phyloP scores from a whole-genome alignment of 30 jellyfish, hydroid and myxozoan species.

The Cassiopea xamachana region DNA sequence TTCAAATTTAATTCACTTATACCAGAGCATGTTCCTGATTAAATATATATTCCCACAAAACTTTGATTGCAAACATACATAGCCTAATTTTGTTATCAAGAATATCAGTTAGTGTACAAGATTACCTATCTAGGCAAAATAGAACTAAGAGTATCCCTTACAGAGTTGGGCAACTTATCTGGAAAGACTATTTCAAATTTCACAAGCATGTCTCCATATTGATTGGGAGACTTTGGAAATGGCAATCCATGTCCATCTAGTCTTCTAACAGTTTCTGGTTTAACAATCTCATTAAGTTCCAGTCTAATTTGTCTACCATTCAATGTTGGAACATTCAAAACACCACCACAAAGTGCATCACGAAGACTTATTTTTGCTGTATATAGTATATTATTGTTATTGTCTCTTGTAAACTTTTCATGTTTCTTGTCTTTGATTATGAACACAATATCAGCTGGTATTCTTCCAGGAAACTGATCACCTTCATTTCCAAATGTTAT shows the following conservation, averaged over 20 bases:
- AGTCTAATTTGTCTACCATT: constrained; percentile 39
- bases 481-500: constrained; percentile 87
- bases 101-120: neutral
- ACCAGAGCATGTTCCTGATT: no score
- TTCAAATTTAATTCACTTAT: no score
- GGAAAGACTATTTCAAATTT: constrained; percentile 77
- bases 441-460: constrained; percentile 86
- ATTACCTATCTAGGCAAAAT: constrained; percentile 48
- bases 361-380: constrained; percentile 69
- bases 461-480: constrained; percentile 79
- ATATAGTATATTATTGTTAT: constrained; percentile 65
- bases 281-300: constrained; percentile 39
- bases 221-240: constrained; percentile 73
- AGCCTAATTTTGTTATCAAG: no score
- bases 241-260: constrained; percentile 90
- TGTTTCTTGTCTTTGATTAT: constrained; percentile 75
- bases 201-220: constrained; percentile 55
- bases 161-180: constrained; percentile 41
- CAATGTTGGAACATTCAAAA: constrained; percentile 57
- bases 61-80: no score
- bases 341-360: constrained; percentile 92
- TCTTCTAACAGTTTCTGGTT: constrained; percentile 63
- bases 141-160: constrained; percentile 50
- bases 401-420: constrained; percentile 67
- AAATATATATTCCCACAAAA: no score